Percentiles rank a stretch among this genome's conserved stretches.
Evolutionary conservation across 2,888 invertebrate genomes (phyloP).

Genomic region (Microchrysa polita): DNA sequence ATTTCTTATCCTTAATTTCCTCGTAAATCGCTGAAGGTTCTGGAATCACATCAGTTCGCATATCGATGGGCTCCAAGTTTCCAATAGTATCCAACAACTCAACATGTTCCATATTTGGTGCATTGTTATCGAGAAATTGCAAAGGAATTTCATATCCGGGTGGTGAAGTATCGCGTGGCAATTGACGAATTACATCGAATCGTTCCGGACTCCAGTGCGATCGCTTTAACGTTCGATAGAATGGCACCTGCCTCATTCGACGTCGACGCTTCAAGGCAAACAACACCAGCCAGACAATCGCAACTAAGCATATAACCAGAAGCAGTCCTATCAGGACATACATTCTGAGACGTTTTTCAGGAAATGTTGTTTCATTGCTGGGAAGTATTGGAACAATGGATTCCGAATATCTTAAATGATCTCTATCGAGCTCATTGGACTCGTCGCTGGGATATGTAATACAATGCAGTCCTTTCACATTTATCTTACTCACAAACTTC

Average conservation of each 20-base stretch:
- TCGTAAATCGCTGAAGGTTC: constrained; percentile 10
- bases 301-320: constrained; percentile 61
- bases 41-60: background rate
- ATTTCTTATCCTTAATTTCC: constrained; percentile 15
- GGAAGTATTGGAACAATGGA: background rate
- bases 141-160: constrained; percentile 51
- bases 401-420: background rate
- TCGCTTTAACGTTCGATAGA: constrained; percentile 55
- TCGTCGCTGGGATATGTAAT: constrained; percentile 55
- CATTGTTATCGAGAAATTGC: constrained; percentile 15
- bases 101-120: constrained; percentile 10
- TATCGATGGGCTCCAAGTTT: constrained; percentile 15
- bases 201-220: constrained; percentile 55
- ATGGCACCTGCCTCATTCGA: constrained; percentile 60
- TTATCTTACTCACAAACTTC: constrained; percentile 61
- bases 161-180: constrained; percentile 51
- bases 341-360: background rate
- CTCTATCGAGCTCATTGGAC: background rate
- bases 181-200: constrained; percentile 56
- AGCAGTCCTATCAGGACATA: constrained; percentile 48
- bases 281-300: constrained; percentile 57
- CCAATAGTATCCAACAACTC: constrained; percentile 26
- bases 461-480: constrained; percentile 62
- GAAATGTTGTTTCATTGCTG: background rate
- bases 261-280: constrained; percentile 62